Percentiles rank a stretch among this genome's conserved stretches.
Conservation (phyloP, 2,113 vertebrate species). For the Dascyllus trimaculatus region DNA sequence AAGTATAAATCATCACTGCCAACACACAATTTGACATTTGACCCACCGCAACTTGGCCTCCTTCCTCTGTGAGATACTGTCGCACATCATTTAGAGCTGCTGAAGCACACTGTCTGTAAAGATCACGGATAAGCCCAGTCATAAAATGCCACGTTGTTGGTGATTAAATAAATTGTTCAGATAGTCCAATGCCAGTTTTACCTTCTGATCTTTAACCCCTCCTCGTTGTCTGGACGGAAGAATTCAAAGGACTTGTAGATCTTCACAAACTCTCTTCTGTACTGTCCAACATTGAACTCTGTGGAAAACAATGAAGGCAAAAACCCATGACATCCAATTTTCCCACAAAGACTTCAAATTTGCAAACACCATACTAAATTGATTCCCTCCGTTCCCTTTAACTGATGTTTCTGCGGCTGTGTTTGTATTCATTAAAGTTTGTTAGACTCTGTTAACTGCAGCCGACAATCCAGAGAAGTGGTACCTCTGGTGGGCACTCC, state of each 20-base stretch:
- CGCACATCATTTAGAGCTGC: constrained; percentile 92
- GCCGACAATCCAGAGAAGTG: no score
- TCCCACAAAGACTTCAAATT: background rate
- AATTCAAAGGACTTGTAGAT: constrained; percentile 98
- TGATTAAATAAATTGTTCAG: background rate
- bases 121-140: background rate
- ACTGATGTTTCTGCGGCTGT: background rate
- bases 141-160: background rate
- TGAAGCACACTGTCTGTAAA: constrained; percentile 92
- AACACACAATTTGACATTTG: constrained; percentile 12
- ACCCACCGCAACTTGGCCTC: constrained; percentile 97
- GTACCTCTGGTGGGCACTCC: constrained; percentile 96
- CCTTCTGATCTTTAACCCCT: constrained; percentile 95
- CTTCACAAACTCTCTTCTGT: constrained; percentile 93
- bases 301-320: background rate
- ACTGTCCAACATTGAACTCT: constrained; percentile 99
- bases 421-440: background rate
- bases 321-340: background rate
- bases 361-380: background rate
- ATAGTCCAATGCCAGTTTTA: constrained; percentile 72
- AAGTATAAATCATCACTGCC: background rate
- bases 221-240: constrained; percentile 97
- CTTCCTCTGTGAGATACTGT: constrained; percentile 92
- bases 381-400: background rate
- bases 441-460: background rate